Conservation (phyloP, 2,888 invertebrate genomes). For the Drosophila bunnanda region DNA sequence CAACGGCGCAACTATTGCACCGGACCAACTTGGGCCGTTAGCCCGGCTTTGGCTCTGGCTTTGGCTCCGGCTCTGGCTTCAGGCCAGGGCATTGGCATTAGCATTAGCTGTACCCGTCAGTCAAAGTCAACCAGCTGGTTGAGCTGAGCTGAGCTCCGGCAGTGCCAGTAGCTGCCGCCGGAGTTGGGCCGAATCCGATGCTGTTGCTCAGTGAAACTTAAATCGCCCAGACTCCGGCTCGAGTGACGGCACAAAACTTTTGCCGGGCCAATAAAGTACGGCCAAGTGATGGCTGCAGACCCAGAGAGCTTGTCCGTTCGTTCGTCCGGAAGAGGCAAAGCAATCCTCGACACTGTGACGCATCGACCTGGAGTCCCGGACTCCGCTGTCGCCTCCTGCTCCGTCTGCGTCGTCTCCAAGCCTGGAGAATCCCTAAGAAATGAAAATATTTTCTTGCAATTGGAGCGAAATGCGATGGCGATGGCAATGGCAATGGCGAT, state of each 20-base stretch:
- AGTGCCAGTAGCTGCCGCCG: slow-evolving; percentile 5
- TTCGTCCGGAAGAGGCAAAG: slow-evolving; percentile 11
- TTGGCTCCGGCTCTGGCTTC: slow-evolving; percentile 20
- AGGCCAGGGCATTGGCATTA: slow-evolving; percentile 24
- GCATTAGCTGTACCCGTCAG: slow-evolving; percentile 56
- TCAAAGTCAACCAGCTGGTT: slow-evolving; percentile 60
- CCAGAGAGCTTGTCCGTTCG: slow-evolving; percentile 2
- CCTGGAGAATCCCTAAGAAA: slow-evolving; percentile 44
- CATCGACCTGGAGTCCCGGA: slow-evolving; percentile 21
- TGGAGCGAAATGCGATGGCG: slow-evolving; percentile 24
- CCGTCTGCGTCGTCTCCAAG: not conserved
- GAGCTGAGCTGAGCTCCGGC: slow-evolving; percentile 29
- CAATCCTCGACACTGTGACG: slow-evolving; percentile 23
- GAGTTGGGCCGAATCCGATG: slow-evolving; percentile 15
- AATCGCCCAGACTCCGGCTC: slow-evolving; percentile 50
- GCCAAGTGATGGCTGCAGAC: slow-evolving; percentile 27
- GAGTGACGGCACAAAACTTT: slow-evolving; percentile 58
- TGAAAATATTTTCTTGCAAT: slow-evolving; percentile 66
- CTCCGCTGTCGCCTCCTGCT: not conserved
- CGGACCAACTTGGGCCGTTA: slow-evolving; percentile 18
- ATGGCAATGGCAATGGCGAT: slow-evolving; percentile 7
- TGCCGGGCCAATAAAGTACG: slow-evolving; percentile 55
- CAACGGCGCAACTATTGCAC: slow-evolving; percentile 69
- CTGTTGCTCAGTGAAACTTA: slow-evolving; percentile 44
- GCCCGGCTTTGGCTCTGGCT: slow-evolving; percentile 16